These are phyloP conservation scores for Cataglyphis cursor DNA, from an alignment of 2,888 invertebrate species.

Conservation along the genomic window DNA sequence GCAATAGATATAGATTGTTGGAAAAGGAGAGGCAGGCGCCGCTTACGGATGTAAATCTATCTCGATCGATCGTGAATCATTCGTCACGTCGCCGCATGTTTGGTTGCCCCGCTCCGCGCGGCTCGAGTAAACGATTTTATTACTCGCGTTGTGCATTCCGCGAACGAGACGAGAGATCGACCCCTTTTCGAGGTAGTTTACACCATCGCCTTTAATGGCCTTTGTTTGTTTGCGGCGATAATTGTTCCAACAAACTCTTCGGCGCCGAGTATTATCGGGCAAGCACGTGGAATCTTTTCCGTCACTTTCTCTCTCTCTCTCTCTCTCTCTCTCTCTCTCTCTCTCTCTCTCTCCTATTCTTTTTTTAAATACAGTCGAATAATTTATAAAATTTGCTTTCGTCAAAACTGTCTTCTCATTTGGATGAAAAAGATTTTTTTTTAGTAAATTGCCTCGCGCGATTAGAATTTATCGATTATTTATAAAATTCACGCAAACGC, in stretches of 20 bases:
- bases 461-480: not conserved
- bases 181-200: slow-evolving; percentile 44
- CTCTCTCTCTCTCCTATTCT: too few relatives aligned
- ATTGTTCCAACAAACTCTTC: slow-evolving; percentile 8
- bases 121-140: slow-evolving; percentile 58
- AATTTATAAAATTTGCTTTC: not conserved
- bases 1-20: not conserved
- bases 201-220: slow-evolving; percentile 28
- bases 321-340: not conserved
- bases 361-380: not conserved
- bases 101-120: slow-evolving; percentile 14
- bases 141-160: slow-evolving; percentile 45
- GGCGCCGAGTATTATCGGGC: slow-evolving; percentile 37
- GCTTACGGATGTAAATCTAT: slow-evolving; percentile 66
- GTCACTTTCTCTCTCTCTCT: not conserved
- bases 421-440: not conserved
- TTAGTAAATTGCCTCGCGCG: not conserved
- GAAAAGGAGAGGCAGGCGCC: slow-evolving; percentile 57
- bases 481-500: not conserved
- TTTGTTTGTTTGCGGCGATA: slow-evolving; percentile 34
- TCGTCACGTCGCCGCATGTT: slow-evolving; percentile 37
- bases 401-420: not conserved
- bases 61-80: slow-evolving; percentile 76
- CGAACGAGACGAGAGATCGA: slow-evolving; percentile 37
- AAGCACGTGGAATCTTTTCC: not conserved